A percentile compares a stretch with the other conserved stretches of the same genome.
These are phyloP conservation scores for Nomada lathburiana DNA, from an alignment of 2,888 invertebrate genomes.

Conservation along the genomic window DNA sequence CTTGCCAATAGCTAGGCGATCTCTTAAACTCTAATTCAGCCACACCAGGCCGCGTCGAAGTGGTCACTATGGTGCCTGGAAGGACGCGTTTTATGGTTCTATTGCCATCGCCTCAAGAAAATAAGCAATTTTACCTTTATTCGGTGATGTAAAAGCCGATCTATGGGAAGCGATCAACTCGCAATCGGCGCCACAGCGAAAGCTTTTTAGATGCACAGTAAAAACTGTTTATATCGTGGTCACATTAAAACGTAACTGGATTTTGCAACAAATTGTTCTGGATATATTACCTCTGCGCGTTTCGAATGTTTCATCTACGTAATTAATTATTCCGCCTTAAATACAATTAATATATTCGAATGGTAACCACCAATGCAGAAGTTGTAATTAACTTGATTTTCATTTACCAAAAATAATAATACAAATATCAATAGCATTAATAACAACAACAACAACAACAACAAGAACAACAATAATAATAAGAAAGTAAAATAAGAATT, in stretches of 20 bases:
- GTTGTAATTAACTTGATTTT: too few relatives aligned
- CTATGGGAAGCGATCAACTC: constrained; percentile 39
- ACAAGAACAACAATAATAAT: too few relatives aligned
- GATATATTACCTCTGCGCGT: background rate
- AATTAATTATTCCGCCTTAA: too few relatives aligned
- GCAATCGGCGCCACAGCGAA: constrained; percentile 20
- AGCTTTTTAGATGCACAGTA: background rate
- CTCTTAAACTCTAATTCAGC: constrained; percentile 72
- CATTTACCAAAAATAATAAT: too few relatives aligned
- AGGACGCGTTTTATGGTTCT: constrained; percentile 64
- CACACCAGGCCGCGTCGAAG: constrained; percentile 56
- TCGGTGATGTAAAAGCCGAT: constrained; percentile 43
- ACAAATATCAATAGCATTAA: too few relatives aligned
- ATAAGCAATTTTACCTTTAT: constrained; percentile 65
- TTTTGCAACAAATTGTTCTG: background rate
- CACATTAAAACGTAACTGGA: background rate
- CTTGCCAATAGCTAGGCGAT: constrained; percentile 68
- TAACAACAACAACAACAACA: too few relatives aligned
- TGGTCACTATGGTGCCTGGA: constrained; percentile 58
- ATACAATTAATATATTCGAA: too few relatives aligned
- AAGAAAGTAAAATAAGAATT: too few relatives aligned
- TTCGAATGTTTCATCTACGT: too few relatives aligned
- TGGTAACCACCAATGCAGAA: too few relatives aligned
- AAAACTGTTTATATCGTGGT: background rate
- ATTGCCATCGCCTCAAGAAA: constrained; percentile 50